These are phyloP conservation scores for Drosophila crucigera DNA, from an alignment of 2,888 invertebrate genomes.

Conservation along the genomic window DNA sequence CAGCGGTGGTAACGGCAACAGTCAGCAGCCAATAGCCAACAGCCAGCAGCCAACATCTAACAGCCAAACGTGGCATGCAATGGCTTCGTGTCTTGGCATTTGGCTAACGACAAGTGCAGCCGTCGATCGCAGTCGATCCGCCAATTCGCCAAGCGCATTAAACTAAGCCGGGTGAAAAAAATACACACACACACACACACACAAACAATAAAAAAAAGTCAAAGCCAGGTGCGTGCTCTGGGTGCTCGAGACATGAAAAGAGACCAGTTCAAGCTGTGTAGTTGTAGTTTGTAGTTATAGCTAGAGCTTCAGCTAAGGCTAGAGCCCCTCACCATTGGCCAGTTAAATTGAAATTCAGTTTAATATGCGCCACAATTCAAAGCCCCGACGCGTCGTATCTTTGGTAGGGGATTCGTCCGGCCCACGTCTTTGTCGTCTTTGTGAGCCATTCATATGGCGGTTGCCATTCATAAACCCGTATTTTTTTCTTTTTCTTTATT, in stretches of 20 bases:
- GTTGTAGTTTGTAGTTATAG: slow-evolving; percentile 8
- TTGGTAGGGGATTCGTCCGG: slow-evolving; percentile 26
- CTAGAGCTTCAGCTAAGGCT: slow-evolving; percentile 4
- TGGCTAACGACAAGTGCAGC: slow-evolving; percentile 77
- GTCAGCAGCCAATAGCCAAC: neutral
- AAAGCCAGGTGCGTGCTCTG: slow-evolving; percentile 74
- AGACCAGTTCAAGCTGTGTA: slow-evolving; percentile 19
- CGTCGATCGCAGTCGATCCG: slow-evolving; percentile 62
- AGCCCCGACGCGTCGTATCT: slow-evolving; percentile 28
- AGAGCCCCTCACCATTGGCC: slow-evolving; percentile 16
- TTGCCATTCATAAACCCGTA: slow-evolving; percentile 76
- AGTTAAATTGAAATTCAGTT: slow-evolving; percentile 68
- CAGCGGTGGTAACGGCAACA: slow-evolving; percentile 5
- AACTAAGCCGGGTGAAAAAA: slow-evolving; percentile 57
- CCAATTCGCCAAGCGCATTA: slow-evolving; percentile 65
- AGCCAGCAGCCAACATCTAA: slow-evolving; percentile 17
- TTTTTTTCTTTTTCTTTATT: slow-evolving; percentile 28
- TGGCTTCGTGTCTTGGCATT: slow-evolving; percentile 72
- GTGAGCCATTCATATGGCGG: slow-evolving; percentile 70
- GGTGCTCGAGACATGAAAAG: slow-evolving; percentile 38
- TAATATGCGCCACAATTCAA: slow-evolving; percentile 60
- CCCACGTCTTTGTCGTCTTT: slow-evolving; percentile 49
- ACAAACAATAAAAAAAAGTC: slow-evolving; percentile 20
- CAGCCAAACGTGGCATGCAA: slow-evolving; percentile 63
- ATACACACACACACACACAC: neutral